phyloP scores from a whole-genome alignment of 1,140 invertebrate genomes.

The Oscheius sp. region DNA sequence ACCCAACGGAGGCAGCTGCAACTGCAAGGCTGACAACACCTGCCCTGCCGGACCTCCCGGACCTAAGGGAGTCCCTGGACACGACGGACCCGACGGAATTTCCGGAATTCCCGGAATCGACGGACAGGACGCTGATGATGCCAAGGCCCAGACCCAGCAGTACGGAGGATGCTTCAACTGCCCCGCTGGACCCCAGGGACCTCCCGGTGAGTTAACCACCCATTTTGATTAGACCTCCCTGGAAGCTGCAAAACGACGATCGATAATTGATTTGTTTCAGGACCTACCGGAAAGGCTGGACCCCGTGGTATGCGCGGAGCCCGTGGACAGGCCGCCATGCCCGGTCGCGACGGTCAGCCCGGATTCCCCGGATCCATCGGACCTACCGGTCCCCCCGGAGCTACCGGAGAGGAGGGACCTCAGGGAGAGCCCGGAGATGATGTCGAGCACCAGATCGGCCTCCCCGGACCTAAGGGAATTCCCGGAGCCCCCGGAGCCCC shows the following conservation, averaged over 20 bases:
- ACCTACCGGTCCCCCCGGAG: constrained; percentile 40
- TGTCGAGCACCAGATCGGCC: constrained; percentile 38
- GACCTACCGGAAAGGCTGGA: constrained; percentile 33
- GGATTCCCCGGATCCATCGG: constrained; percentile 37
- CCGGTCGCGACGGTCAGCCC: constrained; percentile 39
- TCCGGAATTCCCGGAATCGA: constrained; percentile 37
- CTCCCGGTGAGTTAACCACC: constrained; percentile 2
- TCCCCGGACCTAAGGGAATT: constrained; percentile 39
- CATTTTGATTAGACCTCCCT: neutral
- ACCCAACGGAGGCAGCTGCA: constrained; percentile 22
- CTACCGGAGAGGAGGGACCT: constrained; percentile 36
- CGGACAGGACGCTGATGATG: constrained; percentile 38
- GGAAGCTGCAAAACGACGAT: neutral
- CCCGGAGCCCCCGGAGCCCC: constrained; percentile 34
- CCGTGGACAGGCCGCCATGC: constrained; percentile 32
- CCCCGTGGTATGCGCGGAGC: constrained; percentile 41
- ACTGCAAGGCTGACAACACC: constrained; percentile 40
- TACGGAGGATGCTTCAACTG: constrained; percentile 41
- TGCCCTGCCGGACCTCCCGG: constrained; percentile 43
- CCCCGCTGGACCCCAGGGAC: constrained; percentile 38
- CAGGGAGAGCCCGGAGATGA: constrained; percentile 37
- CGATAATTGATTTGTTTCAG: neutral
- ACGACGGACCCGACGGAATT: constrained; percentile 37
- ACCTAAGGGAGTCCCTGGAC: constrained; percentile 40
- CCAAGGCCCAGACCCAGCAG: constrained; percentile 30